Percentiles rank a stretch among this genome's conserved stretches.
These are phyloP conservation scores for Sprattus sprattus DNA, from an alignment of 2,113 vertebrate species.

Conservation along the genomic window DNA sequence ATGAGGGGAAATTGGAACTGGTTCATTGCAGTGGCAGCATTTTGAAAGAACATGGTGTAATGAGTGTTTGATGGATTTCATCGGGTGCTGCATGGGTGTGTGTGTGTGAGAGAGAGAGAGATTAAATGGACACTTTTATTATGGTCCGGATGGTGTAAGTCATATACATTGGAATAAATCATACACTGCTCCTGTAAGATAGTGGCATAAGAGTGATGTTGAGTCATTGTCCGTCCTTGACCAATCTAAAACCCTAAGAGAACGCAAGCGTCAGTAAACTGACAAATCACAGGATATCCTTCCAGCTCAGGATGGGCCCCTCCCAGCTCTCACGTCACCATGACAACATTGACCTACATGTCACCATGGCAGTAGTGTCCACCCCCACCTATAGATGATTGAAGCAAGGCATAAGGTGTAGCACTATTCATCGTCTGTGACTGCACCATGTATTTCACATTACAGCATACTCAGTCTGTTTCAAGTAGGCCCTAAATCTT, in stretches of 20 bases:
- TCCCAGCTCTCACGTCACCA: conserved; percentile 10
- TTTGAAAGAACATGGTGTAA: conserved; percentile 12
- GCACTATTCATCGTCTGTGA: not conserved
- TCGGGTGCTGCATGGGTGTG: not conserved
- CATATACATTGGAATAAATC: not conserved
- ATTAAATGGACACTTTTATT: not conserved
- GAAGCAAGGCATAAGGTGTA: not conserved
- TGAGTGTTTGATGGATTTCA: conserved; percentile 16
- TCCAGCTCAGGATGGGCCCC: conserved; percentile 36
- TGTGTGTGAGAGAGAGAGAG: not conserved
- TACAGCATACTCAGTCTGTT: not conserved
- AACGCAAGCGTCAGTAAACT: not conserved
- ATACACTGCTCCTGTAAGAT: not conserved
- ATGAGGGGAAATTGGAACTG: conserved; percentile 67
- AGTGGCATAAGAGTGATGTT: not conserved
- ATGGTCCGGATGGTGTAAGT: not conserved
- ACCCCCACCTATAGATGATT: not conserved
- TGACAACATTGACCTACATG: conserved; percentile 20
- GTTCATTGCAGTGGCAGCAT: conserved; percentile 22
- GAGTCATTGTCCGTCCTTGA: not conserved
- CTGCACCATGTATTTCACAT: not conserved
- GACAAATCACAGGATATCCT: conserved; percentile 42
- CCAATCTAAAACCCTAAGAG: not conserved
- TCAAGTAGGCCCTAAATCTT: not conserved
- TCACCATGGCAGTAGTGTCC: not conserved